Percentiles rank a stretch among this genome's conserved stretches.
Evolutionary conservation across 2,797 vertebrate genomes (phyloP).

Genomic region (Chromobotia macracanthus): DNA sequence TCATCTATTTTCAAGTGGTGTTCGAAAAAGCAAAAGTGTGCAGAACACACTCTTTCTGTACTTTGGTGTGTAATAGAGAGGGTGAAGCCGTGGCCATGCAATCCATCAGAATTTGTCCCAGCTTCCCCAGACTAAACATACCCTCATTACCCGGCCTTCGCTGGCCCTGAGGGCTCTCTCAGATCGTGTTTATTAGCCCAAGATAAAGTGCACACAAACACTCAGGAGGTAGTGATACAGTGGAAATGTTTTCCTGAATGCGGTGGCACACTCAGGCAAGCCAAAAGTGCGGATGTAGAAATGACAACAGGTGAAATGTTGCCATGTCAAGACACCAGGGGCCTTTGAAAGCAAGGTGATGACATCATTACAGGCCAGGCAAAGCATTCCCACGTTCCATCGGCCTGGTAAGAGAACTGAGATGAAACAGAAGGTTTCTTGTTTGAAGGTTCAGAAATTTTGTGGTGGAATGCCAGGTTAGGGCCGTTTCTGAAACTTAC

Average conservation of each 20-base stretch:
- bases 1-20: slow-evolving; percentile 32
- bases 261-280: slow-evolving; percentile 69
- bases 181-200: slow-evolving; percentile 80
- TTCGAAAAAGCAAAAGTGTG: slow-evolving; percentile 51
- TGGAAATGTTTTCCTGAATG: slow-evolving; percentile 69
- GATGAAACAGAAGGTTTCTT: slow-evolving; percentile 59
- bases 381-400: slow-evolving; percentile 55
- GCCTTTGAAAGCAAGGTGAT: slow-evolving; percentile 65
- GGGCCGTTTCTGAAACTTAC: slow-evolving; percentile 21
- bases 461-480: slow-evolving; percentile 58
- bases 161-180: slow-evolving; percentile 69
- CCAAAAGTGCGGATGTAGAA: slow-evolving; percentile 55
- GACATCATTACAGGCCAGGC: slow-evolving; percentile 60
- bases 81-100: slow-evolving; percentile 77
- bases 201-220: slow-evolving; percentile 70
- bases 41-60: slow-evolving; percentile 46
- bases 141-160: slow-evolving; percentile 78
- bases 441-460: slow-evolving; percentile 61
- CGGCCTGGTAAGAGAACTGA: slow-evolving; percentile 43
- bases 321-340: slow-evolving; percentile 70
- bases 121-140: slow-evolving; percentile 83
- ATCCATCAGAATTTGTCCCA: slow-evolving; percentile 83
- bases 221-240: slow-evolving; percentile 58
- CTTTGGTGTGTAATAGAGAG: slow-evolving; percentile 55
- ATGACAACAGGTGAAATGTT: slow-evolving; percentile 68